Evolutionary conservation across 23 tunicate genomes (phyloP).

Genomic region (Trididemnum miniatum): DNA sequence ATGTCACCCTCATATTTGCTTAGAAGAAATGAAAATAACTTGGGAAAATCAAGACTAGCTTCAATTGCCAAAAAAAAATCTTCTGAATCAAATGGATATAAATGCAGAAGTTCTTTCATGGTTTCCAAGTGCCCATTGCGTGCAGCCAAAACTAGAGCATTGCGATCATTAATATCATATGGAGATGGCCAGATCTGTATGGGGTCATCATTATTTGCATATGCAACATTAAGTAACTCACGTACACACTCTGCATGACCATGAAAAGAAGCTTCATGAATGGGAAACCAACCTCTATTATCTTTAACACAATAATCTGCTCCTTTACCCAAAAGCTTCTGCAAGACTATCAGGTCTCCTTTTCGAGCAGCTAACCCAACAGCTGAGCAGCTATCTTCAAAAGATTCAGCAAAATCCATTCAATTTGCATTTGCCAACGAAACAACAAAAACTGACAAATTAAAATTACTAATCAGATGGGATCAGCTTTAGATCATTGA

Average conservation of each 20-base stretch:
- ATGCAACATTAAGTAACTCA: constrained; percentile 38
- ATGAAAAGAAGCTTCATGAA: constrained; percentile 71
- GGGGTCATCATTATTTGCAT: constrained; percentile 34
- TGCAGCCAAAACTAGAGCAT: constrained; percentile 54
- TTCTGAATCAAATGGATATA: background rate
- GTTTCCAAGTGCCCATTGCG: constrained; percentile 36
- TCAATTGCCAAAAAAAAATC: background rate
- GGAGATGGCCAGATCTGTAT: constrained; percentile 61
- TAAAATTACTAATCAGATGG: too few species aligned
- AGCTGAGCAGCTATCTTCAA: constrained; percentile 41
- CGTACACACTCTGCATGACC: constrained; percentile 61
- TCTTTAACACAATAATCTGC: constrained; percentile 49
- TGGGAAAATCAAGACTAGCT: constrained; percentile 15
- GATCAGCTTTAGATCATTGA: too few species aligned
- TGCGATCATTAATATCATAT: constrained; percentile 13
- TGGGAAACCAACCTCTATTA: constrained; percentile 79
- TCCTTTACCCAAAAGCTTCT: constrained; percentile 4
- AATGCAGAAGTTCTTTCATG: constrained; percentile 18
- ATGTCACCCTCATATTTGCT: constrained; percentile 3
- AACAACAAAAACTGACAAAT: too few species aligned
- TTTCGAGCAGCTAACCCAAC: constrained; percentile 55
- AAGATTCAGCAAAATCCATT: constrained; percentile 39
- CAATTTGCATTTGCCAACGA: too few species aligned
- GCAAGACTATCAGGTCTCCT: constrained; percentile 26
- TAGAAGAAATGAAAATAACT: background rate